A percentile compares a stretch with the other conserved stretches of the same genome.
These are phyloP conservation scores for Zeus faber DNA, from an alignment of 2,113 vertebrate species.

Conservation along the genomic window DNA sequence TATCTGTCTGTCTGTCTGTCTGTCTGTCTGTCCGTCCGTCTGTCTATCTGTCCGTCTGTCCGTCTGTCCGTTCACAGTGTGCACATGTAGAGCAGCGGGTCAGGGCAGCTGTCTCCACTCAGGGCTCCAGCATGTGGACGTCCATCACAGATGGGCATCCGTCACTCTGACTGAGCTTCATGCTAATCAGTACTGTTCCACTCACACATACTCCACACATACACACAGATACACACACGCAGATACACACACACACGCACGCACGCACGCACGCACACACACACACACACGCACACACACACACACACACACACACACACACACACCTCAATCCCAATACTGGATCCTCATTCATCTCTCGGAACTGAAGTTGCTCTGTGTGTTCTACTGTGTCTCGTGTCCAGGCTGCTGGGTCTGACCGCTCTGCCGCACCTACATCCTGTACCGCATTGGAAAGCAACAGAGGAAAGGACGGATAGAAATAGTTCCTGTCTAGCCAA, in stretches of 20 bases:
- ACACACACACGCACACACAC: slow-evolving; percentile 7
- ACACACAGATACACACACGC: background rate
- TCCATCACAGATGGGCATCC: slow-evolving; percentile 30
- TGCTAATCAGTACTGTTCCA: slow-evolving; percentile 6
- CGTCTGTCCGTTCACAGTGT: background rate
- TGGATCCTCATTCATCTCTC: background rate
- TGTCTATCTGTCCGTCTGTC: slow-evolving; percentile 14
- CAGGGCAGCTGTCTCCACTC: slow-evolving; percentile 1
- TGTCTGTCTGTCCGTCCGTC: background rate
- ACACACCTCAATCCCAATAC: slow-evolving; percentile 1
- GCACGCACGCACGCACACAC: background rate
- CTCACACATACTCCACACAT: background rate
- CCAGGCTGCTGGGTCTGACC: too few species aligned
- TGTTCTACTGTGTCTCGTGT: too few species aligned
- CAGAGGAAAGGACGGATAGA: slow-evolving; percentile 35
- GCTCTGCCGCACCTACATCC: too few species aligned
- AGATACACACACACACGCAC: background rate
- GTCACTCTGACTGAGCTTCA: slow-evolving; percentile 27
- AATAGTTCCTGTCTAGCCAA: slow-evolving; percentile 48
- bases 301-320: background rate
- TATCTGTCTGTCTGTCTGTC: slow-evolving; percentile 6
- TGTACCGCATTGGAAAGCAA: slow-evolving; percentile 30
- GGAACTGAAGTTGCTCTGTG: background rate
- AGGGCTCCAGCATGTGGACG: slow-evolving; percentile 9
- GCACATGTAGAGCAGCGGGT: slow-evolving; percentile 13